phyloP scores from a whole-genome alignment of 2,797 vertebrate species.

The Neosalanx taihuensis region DNA sequence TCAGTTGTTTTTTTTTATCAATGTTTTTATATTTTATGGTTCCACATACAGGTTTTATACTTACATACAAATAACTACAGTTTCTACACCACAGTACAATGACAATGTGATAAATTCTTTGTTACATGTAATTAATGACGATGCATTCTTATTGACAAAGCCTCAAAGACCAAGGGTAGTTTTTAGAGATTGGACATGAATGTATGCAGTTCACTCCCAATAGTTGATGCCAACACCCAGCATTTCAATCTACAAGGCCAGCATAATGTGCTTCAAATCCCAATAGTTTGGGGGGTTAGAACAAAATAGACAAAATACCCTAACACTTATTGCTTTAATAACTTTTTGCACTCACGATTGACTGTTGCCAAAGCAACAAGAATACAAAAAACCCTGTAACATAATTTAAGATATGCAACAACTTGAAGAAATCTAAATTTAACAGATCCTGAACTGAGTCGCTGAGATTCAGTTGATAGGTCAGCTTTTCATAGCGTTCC shows the following conservation, averaged over 20 bases:
- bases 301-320: constrained; percentile 62
- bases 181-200: constrained; percentile 58
- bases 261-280: constrained; percentile 58
- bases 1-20: constrained; percentile 51
- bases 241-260: constrained; percentile 47
- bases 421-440: constrained; percentile 56
- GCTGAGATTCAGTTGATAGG: constrained; percentile 52
- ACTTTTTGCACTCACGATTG: constrained; percentile 71
- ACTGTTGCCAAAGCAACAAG: constrained; percentile 62
- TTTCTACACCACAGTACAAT: constrained; percentile 87
- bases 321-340: constrained; percentile 80
- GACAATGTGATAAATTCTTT: constrained; percentile 72
- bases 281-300: constrained; percentile 49
- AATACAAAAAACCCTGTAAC: constrained; percentile 74
- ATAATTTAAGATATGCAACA: constrained; percentile 62
- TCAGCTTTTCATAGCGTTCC: constrained; percentile 53
- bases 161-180: constrained; percentile 61
- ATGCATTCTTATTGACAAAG: constrained; percentile 72
- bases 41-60: constrained; percentile 75
- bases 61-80: constrained; percentile 85
- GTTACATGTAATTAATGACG: constrained; percentile 71
- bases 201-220: constrained; percentile 55
- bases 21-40: constrained; percentile 72
- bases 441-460: constrained; percentile 54
- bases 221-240: constrained; percentile 49